These are phyloP conservation scores for Gibbula magus DNA, from an alignment of 2,888 invertebrate species.

Conservation along the genomic window DNA sequence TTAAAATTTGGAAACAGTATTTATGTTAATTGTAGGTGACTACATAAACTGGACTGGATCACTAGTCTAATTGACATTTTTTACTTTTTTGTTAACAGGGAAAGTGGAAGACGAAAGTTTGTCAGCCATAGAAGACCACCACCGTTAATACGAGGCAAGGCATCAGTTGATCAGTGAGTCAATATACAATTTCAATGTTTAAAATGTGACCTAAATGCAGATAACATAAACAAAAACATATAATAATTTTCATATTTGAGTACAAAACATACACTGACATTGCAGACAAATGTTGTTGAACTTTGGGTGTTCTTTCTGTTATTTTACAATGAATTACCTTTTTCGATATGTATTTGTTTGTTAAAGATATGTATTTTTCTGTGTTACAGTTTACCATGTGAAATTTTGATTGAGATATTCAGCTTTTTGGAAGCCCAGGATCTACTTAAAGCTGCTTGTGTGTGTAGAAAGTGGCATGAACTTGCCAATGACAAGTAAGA, in stretches of 20 bases:
- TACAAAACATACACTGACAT: no score
- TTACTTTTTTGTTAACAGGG: background rate
- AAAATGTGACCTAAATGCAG: conserved; percentile 23
- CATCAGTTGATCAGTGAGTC: conserved; percentile 38
- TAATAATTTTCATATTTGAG: background rate
- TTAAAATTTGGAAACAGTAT: no score
- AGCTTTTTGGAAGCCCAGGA: conserved; percentile 57
- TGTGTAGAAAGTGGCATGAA: conserved; percentile 61
- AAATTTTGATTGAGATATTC: conserved; percentile 63
- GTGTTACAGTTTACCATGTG: conserved; percentile 65
- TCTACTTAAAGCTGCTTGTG: conserved; percentile 57
- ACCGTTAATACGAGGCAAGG: conserved; percentile 35
- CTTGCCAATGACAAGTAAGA: conserved; percentile 67
- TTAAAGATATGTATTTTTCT: background rate
- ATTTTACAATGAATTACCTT: no score
- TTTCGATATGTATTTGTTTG: no score
- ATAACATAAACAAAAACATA: no score
- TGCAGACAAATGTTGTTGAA: no score
- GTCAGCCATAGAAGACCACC: conserved; percentile 11
- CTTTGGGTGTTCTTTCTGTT: no score
- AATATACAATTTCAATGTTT: background rate
- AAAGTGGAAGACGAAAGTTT: background rate
- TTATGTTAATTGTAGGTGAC: no score
- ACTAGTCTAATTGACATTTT: no score
- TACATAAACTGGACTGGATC: no score